phyloP scores from a whole-genome alignment of 2,888 invertebrate species.

The Sphaeridia pumilis region DNA sequence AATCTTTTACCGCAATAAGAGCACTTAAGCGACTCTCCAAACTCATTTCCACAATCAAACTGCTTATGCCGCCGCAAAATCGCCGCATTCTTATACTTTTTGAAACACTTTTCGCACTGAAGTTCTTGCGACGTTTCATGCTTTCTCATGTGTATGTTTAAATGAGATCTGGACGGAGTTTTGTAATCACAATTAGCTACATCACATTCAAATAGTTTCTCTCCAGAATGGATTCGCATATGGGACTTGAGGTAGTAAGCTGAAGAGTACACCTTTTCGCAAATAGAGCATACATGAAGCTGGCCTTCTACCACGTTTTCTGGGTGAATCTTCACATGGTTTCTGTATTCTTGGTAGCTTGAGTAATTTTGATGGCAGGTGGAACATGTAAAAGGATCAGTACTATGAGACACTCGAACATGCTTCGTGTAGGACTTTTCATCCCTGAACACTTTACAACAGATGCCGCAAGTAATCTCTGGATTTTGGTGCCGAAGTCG shows the following conservation, averaged over 20 bases:
- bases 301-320: background rate
- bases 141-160: background rate
- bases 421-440: background rate
- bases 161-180: background rate
- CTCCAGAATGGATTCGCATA: background rate
- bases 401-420: background rate
- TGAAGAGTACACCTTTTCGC: background rate
- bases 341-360: background rate
- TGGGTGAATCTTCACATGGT: background rate
- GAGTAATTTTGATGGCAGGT: background rate
- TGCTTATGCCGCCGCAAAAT: background rate
- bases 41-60: background rate
- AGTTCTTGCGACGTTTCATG: background rate
- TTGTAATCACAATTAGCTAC: slow-evolving; percentile 1
- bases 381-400: background rate
- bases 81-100: background rate
- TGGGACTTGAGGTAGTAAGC: background rate
- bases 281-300: background rate
- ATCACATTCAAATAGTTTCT: background rate
- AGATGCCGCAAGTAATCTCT: background rate
- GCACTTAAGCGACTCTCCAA: background rate
- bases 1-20: background rate
- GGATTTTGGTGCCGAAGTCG: background rate
- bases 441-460: background rate
- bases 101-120: slow-evolving; percentile 1